phyloP scores from a whole-genome alignment of 2,113 vertebrate species.

The Gallinago undulata region DNA sequence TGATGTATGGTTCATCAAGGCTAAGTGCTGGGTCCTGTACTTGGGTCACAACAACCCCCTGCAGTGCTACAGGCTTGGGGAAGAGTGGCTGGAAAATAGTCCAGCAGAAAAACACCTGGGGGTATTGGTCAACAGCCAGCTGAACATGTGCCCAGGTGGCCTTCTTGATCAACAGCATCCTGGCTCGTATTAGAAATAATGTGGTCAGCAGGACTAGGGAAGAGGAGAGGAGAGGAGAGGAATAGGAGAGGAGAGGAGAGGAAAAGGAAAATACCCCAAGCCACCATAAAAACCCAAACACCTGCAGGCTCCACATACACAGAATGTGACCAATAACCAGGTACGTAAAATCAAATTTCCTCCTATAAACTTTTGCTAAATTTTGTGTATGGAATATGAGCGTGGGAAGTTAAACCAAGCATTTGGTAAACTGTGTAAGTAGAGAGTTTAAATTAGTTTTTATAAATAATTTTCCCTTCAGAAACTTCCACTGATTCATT shows the following conservation, averaged over 20 bases:
- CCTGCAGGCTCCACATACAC: background rate
- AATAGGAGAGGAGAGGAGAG: no score
- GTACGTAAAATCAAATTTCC: background rate
- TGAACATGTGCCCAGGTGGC: background rate
- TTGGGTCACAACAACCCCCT: background rate
- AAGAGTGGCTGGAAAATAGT: background rate
- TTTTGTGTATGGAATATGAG: background rate
- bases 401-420: background rate
- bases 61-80: background rate
- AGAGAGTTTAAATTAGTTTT: background rate
- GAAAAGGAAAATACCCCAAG: background rate
- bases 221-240: no score
- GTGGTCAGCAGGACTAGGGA: background rate
- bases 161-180: background rate
- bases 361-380: background rate
- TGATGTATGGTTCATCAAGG: background rate
- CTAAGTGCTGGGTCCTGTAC: rapidly evolving
- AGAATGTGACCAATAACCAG: background rate
- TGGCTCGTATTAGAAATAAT: background rate
- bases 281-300: background rate
- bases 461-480: background rate
- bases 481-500: background rate
- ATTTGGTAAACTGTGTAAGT: background rate
- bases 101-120: rapidly evolving
- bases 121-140: rapidly evolving